A percentile compares a stretch with the other conserved stretches of the same genome.
Evolutionary conservation across 1,140 invertebrate species (phyloP).

Genomic region (Maniola jurtina): DNA sequence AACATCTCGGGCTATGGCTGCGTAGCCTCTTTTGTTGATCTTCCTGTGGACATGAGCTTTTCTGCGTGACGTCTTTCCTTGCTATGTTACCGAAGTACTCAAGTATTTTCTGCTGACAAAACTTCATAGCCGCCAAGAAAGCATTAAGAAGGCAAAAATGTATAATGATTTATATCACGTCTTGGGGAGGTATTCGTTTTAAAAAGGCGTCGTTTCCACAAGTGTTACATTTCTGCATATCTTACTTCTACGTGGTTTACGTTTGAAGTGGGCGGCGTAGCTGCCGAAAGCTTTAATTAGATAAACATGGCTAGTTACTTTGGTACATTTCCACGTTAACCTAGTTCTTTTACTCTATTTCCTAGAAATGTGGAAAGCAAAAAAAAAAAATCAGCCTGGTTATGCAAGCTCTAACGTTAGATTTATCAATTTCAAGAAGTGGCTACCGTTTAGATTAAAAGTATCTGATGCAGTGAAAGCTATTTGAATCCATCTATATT

Average conservation of each 20-base stretch:
- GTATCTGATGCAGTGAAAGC: no score
- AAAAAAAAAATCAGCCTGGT: background rate
- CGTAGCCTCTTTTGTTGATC: no score
- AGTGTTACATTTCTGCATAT: background rate
- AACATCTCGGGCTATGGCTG: no score
- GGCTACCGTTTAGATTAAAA: no score
- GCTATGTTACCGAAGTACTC: no score
- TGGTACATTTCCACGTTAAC: slow-evolving; percentile 5
- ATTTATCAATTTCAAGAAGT: no score
- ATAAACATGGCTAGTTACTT: slow-evolving; percentile 2
- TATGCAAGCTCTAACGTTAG: no score
- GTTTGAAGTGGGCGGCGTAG: background rate
- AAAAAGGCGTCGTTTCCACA: background rate
- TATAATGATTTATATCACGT: background rate
- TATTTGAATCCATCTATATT: no score
- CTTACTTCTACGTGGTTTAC: background rate
- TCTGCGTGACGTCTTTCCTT: no score
- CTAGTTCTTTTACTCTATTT: slow-evolving; percentile 6
- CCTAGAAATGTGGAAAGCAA: background rate
- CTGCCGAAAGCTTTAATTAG: slow-evolving; percentile 4
- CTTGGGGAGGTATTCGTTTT: background rate
- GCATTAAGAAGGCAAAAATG: background rate
- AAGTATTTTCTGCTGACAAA: no score
- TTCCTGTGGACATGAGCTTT: no score
- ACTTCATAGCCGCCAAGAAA: no score